Conservation (phyloP, 2,113 vertebrate species). For the Ammospiza caudacuta region DNA sequence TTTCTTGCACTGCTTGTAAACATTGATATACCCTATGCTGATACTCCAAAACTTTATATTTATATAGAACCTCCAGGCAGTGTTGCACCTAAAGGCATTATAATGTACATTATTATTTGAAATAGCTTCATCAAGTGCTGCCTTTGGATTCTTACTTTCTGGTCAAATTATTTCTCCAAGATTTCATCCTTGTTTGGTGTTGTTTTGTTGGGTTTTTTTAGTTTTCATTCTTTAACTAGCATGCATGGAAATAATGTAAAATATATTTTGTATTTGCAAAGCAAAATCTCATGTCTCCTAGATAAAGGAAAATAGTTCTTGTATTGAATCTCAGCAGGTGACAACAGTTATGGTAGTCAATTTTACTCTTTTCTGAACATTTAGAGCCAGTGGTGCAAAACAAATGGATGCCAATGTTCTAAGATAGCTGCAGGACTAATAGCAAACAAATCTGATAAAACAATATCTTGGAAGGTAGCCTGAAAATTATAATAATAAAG, state of each 20-base stretch:
- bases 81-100: neutral
- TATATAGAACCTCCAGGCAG: neutral
- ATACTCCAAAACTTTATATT: neutral
- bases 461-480: neutral
- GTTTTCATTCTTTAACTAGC: neutral
- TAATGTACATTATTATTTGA: neutral
- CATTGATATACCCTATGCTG: neutral
- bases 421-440: neutral
- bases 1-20: constrained; percentile 1
- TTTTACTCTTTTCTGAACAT: constrained; percentile 1
- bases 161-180: neutral
- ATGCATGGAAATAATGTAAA: neutral
- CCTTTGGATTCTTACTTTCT: neutral
- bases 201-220: neutral
- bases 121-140: neutral
- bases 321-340: neutral
- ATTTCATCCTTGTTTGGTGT: neutral
- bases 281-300: neutral
- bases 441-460: constrained; percentile 47
- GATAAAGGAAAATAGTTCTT: neutral
- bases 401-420: neutral
- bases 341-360: neutral
- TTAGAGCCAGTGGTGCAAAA: constrained; percentile 22
- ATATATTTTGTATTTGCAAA: neutral
- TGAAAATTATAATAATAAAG: neutral